Base-by-base conservation (phyloP, 1,140 invertebrate genomes). In the Spodoptera frugiperda region DNA sequence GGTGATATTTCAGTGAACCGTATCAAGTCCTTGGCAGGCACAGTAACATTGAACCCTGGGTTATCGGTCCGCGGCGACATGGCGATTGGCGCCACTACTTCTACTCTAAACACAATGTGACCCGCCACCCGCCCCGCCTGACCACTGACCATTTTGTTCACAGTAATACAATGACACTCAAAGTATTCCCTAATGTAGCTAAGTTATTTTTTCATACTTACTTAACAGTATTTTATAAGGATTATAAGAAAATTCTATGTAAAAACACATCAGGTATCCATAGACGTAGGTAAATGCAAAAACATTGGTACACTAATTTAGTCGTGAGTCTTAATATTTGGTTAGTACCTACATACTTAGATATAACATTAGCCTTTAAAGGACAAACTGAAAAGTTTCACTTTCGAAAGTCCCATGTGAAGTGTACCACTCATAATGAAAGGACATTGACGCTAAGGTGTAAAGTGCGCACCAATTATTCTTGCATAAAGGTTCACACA, bases 51-150 rank as follows among this genome's bases (percentile, higher is more conserved):
- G 59, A 63, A 63, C 59, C 15, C 33, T 15, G 30, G 30, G 33
- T 63, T 63, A 63, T 63, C 59, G 59, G 59, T n/a, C n/a, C 57
- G 59, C 8, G 39, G 21, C 51, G 30, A 15, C 59, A 15, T 44
- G 49, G 67, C 67, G 67, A 51, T 51, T 44, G 49, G 67, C 67
- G 67, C 67, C 67, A 54, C 3, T 6, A 70, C 25, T 54, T 70
- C 49, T 70, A 70, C 21, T 80, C 68, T 30, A 72, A 73, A 73
- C 67, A 71, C 25, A 61, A 48, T 21, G 39, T 44, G 76, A 63
- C 65, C 39, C 73, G 67, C 65, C 39, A 63, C 65, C 39, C 73
- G 67, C 65, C 39, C 73, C 49, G 12, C 15, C 15, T 11, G 30
- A 39, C 67, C 8, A 19, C 25, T 15, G n/a, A 39, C 49, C 49